phyloP scores from a whole-genome alignment of 2,888 invertebrate genomes.

The Brachycybe producta region DNA sequence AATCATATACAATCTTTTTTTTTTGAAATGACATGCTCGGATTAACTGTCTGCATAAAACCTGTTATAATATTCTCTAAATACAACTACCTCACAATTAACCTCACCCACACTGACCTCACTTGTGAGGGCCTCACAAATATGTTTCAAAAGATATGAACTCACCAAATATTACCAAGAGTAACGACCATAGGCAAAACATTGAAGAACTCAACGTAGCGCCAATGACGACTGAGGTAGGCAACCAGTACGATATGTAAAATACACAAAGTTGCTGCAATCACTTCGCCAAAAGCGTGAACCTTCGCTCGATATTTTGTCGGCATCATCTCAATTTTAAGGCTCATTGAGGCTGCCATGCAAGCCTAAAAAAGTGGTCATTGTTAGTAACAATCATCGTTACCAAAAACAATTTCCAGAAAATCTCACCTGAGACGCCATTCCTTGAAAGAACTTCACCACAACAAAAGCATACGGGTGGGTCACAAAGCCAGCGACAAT shows the following conservation, averaged over 20 bases:
- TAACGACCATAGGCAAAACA: conserved; percentile 14
- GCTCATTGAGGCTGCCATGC: conserved; percentile 15
- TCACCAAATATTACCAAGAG: conserved; percentile 14
- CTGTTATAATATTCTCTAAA: no score
- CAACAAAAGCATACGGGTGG: conserved; percentile 16
- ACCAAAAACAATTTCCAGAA: not conserved
- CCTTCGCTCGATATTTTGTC: conserved; percentile 13
- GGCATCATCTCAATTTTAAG: conserved; percentile 14
- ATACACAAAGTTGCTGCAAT: conserved; percentile 13
- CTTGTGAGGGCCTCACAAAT: not conserved
- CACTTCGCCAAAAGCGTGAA: conserved; percentile 13
- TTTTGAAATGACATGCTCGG: no score
- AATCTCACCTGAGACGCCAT: conserved; percentile 7
- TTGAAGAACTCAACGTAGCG: conserved; percentile 16
- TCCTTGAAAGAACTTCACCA: conserved; percentile 15
- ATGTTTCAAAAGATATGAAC: not conserved
- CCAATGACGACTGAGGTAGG: conserved; percentile 8
- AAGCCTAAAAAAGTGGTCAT: conserved; percentile 5
- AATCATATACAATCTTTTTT: no score
- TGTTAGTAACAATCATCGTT: not conserved
- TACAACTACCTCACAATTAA: no score
- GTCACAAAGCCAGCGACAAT: conserved; percentile 7
- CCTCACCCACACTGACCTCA: no score
- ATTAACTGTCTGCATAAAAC: no score
- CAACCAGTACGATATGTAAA: conserved; percentile 10